Evolutionary conservation across 2,888 invertebrate species (phyloP), one percentile per base, ranked within the genome.

Genomic region (Lithophane ornitopus): DNA sequence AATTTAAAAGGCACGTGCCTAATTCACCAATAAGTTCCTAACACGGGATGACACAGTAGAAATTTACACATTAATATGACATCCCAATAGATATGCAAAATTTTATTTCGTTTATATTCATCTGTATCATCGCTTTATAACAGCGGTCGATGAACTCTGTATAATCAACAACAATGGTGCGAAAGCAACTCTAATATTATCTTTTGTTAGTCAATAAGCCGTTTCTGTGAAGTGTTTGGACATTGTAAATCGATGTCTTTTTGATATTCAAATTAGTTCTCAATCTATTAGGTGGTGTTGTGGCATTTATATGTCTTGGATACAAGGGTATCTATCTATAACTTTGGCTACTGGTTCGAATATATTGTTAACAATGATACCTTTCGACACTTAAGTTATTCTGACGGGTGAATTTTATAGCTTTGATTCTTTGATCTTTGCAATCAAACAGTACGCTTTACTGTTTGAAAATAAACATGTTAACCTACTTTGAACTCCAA

Each of bases 71-170:
- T 93, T 91, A 93, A 93, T 91, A 88, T 87, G 80, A 89, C 88
- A 61, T 74, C 89, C 87, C 90, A 90, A 95, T 95, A 93, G 93
- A 94, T 94, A 96, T 96, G 95, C 95, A 94, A 96, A 95, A 94
- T 90, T 91, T 87, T 91, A 92, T 93, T 92, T 88, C 91, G 92
- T 93, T 89, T 85, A 89, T 92, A 92, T 91, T 92, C 90, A 92
- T 90, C 91, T 89, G 89, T 92, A 92, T 93, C 91, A 93, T 92
- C 90, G 86, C 89, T 91, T 91, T 91, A 91, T 93, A 92, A 92
- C 86, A 82, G 89, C 89, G 94, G 93, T 92, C 94, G 90, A 86
- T 92, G 95, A 95, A 93, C 95, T 92, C 88, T 84, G 90, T 94
- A 93, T 91, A 90, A 87, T 91, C 91, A 82, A 59, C 81, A 75